Percentiles rank a stretch among this genome's conserved stretches.
Conservation (phyloP, 92 coral and sea anemone species). For the Phenganax marumi region DNA sequence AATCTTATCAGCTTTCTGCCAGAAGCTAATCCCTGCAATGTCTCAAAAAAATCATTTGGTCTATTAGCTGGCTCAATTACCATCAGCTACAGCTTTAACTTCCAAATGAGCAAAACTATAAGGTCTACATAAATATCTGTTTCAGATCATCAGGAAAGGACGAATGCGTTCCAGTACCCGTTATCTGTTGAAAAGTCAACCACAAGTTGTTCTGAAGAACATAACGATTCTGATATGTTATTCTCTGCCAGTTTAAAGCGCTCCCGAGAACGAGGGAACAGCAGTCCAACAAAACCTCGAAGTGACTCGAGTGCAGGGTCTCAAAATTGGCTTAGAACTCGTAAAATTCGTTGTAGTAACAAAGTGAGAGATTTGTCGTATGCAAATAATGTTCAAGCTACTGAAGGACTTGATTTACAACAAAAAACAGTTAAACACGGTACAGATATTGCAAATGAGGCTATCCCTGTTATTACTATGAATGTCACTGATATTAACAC, state of each 20-base stretch:
- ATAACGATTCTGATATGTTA: constrained; percentile 44
- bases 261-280: constrained; percentile 54
- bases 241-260: constrained; percentile 36
- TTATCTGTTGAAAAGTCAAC: too few species aligned
- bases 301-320: constrained; percentile 48
- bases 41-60: too few species aligned
- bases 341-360: constrained; percentile 63
- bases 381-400: constrained; percentile 42
- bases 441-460: constrained; percentile 34
- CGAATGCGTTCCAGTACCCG: too few species aligned
- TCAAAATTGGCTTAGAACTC: neutral
- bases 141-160: too few species aligned
- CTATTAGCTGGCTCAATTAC: too few species aligned
- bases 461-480: constrained; percentile 64
- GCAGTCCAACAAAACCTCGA: constrained; percentile 79
- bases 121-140: too few species aligned
- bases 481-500: constrained; percentile 6
- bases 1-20: too few species aligned
- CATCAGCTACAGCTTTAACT: too few species aligned
- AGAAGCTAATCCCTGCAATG: too few species aligned
- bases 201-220: constrained; percentile 3
- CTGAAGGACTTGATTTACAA: neutral
- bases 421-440: constrained; percentile 41
- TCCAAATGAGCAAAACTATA: too few species aligned
- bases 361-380: constrained; percentile 62